A percentile compares a stretch with the other conserved stretches of the same genome.
Evolutionary conservation across 2,113 vertebrate genomes (phyloP).

Genomic region (Istiophorus platypterus): DNA sequence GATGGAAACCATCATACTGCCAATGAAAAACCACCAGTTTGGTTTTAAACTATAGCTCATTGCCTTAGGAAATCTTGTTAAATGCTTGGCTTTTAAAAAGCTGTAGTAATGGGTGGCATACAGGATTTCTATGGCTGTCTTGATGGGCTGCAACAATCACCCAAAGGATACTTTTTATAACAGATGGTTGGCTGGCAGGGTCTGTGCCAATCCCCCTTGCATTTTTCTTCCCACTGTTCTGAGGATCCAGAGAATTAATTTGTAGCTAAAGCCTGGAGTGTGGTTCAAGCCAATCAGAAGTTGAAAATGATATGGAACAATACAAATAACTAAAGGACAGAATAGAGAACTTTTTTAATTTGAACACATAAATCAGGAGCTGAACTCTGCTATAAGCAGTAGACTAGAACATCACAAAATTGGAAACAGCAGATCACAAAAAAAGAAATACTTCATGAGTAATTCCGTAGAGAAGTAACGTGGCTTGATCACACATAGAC

Average conservation of each 20-base stretch:
- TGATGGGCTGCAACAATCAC: slow-evolving; percentile 56
- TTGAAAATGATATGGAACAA: slow-evolving; percentile 23
- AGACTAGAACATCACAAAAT: neutral
- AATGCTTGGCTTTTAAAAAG: slow-evolving; percentile 40
- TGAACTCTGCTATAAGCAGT: neutral
- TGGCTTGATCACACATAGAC: slow-evolving; percentile 4
- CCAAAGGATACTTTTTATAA: slow-evolving; percentile 63
- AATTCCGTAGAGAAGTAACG: slow-evolving; percentile 5
- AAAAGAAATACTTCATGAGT: slow-evolving; percentile 3
- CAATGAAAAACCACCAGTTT: slow-evolving; percentile 18
- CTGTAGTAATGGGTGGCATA: slow-evolving; percentile 31
- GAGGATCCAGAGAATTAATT: slow-evolving; percentile 44
- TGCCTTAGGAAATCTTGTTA: slow-evolving; percentile 42
- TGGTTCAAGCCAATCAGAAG: slow-evolving; percentile 17
- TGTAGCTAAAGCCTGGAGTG: slow-evolving; percentile 27
- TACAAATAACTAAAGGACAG: neutral
- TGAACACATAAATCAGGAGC: slow-evolving; percentile 12
- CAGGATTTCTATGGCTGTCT: slow-evolving; percentile 59
- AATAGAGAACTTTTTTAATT: slow-evolving; percentile 10
- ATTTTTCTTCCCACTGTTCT: slow-evolving; percentile 34
- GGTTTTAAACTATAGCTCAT: slow-evolving; percentile 36
- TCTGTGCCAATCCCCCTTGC: slow-evolving; percentile 35
- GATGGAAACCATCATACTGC: slow-evolving; percentile 34
- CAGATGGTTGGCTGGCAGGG: slow-evolving; percentile 63
- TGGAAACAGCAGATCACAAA: slow-evolving; percentile 5